Evolutionary conservation across 2,888 invertebrate species (phyloP).

Genomic region (Tolmerus cingulatus): DNA sequence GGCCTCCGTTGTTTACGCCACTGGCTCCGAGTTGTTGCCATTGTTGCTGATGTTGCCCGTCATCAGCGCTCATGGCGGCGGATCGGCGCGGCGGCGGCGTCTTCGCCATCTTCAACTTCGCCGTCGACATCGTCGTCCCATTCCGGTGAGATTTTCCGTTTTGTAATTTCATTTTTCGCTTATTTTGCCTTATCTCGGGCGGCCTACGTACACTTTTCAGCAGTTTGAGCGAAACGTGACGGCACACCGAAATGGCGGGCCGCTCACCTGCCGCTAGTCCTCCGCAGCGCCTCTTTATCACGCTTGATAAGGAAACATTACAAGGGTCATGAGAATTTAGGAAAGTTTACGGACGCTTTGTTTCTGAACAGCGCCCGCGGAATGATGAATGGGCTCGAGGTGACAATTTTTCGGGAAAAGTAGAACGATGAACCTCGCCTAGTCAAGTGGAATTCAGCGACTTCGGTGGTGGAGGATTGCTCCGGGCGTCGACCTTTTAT

Average conservation of each 20-base stretch:
- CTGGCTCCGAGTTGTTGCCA: neutral
- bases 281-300: neutral
- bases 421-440: neutral
- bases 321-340: conserved; percentile 24
- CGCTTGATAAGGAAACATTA: neutral
- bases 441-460: neutral
- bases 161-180: conserved; percentile 14
- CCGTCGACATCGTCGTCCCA: neutral
- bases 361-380: neutral
- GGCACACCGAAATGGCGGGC: neutral
- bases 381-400: neutral
- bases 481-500: neutral
- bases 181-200: conserved; percentile 4
- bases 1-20: neutral
- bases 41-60: neutral
- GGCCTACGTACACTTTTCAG: neutral
- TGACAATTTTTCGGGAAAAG: conserved; percentile 1
- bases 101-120: neutral
- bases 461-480: neutral
- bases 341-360: neutral
- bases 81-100: neutral
- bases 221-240: conserved; percentile 4
- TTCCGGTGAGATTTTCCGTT: neutral
- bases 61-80: neutral
- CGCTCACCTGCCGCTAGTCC: neutral